A percentile compares a stretch with the other conserved stretches of the same genome.
Conservation (phyloP, 2,797 vertebrate species). For the Adrianichthys oophorus region DNA sequence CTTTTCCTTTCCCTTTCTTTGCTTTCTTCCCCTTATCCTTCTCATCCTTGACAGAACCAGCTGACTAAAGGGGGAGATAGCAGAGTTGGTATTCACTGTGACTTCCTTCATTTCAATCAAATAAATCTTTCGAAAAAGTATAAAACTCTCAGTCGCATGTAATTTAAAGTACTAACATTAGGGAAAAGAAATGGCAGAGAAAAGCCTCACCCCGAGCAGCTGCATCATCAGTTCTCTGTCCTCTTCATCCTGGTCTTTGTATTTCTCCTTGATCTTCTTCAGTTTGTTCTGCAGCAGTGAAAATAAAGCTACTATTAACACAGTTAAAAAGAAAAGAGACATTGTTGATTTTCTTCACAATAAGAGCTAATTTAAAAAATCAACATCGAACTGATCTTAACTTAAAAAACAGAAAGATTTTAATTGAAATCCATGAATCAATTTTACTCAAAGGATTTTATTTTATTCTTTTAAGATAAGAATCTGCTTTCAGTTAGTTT, state of each 20-base stretch:
- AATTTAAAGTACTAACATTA: neutral
- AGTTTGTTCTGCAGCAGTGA: slow-evolving; percentile 86
- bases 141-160: neutral
- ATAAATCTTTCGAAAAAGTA: neutral
- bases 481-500: too few relatives aligned
- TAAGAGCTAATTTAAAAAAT: too few relatives aligned
- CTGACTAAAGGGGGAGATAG: slow-evolving; percentile 77
- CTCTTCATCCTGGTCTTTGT: slow-evolving; percentile 98
- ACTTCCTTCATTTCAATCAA: too few relatives aligned
- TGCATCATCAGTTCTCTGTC: slow-evolving; percentile 97
- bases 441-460: neutral
- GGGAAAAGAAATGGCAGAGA: too few relatives aligned
- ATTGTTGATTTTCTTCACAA: too few relatives aligned
- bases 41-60: slow-evolving; percentile 88
- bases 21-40: slow-evolving; percentile 86
- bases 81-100: neutral
- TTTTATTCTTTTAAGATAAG: too few relatives aligned
- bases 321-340: neutral
- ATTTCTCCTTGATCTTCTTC: slow-evolving; percentile 99
- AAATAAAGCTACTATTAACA: neutral
- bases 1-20: slow-evolving; percentile 88
- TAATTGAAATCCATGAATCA: neutral
- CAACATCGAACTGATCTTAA: too few relatives aligned
- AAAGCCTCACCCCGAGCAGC: slow-evolving; percentile 86
- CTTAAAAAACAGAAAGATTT: too few relatives aligned